Conservation (phyloP, 1,140 invertebrate species). For the Leptinotarsa defecta region DNA sequence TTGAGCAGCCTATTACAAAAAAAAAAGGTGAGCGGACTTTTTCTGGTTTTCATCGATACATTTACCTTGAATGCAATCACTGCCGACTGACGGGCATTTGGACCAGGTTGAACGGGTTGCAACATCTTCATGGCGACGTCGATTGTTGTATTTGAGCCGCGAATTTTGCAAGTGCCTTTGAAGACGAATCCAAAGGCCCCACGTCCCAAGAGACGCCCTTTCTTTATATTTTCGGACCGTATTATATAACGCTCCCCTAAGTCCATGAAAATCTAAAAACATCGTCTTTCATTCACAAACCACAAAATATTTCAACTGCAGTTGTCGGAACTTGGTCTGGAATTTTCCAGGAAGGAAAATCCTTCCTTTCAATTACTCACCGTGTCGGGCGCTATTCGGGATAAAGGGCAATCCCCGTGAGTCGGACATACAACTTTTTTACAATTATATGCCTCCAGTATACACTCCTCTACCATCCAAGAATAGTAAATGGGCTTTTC, state of each 20-base stretch:
- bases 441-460: slow-evolving; percentile 80
- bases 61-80: slow-evolving; percentile 74
- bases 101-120: slow-evolving; percentile 88
- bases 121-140: slow-evolving; percentile 95
- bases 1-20: slow-evolving; percentile 59
- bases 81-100: slow-evolving; percentile 73
- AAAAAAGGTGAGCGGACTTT: neutral
- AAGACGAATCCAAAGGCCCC: slow-evolving; percentile 98
- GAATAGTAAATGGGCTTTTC: slow-evolving; percentile 59
- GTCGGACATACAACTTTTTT: slow-evolving; percentile 72
- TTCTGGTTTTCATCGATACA: neutral
- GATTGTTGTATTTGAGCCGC: slow-evolving; percentile 62
- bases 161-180: slow-evolving; percentile 74
- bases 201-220: slow-evolving; percentile 84
- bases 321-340: too few species aligned
- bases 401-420: slow-evolving; percentile 73
- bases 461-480: slow-evolving; percentile 95
- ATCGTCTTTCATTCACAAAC: too few species aligned
- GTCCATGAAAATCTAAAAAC: slow-evolving; percentile 80
- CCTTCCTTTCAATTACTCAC: slow-evolving; percentile 57
- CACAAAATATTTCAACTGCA: too few species aligned
- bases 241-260: slow-evolving; percentile 80
- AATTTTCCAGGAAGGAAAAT: too few species aligned
- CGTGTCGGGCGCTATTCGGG: slow-evolving; percentile 82
- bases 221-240: slow-evolving; percentile 76